Percentiles rank a stretch among this genome's conserved stretches.
phyloP scores from a whole-genome alignment of 23 tunicate species.

The Botrylloides violaceus region DNA sequence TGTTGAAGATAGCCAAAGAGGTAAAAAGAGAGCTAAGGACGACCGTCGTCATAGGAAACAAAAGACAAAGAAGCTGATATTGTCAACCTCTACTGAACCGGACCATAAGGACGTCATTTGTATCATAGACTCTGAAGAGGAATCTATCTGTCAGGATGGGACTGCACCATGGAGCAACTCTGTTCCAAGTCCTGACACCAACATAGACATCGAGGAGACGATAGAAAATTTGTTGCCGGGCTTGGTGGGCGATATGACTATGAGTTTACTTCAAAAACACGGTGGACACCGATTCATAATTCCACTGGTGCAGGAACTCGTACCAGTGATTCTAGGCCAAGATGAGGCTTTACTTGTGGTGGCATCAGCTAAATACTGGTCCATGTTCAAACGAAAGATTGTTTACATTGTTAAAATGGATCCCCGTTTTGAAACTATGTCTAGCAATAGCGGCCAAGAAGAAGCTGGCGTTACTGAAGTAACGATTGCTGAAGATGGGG shows the following conservation, averaged over 20 bases:
- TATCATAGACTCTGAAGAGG: neutral
- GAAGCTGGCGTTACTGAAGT: neutral
- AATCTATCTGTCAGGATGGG: too few species aligned
- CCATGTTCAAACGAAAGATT: neutral
- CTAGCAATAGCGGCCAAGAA: neutral
- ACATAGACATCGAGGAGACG: neutral
- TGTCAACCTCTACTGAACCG: neutral
- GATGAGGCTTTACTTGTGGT: neutral
- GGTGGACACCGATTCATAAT: neutral
- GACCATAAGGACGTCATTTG: neutral
- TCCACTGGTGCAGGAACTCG: neutral
- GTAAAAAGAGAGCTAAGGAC: neutral
- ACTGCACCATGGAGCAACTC: too few species aligned
- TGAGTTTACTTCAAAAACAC: neutral
- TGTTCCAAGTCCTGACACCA: neutral
- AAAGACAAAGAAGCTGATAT: neutral
- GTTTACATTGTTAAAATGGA: neutral
- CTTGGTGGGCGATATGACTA: neutral
- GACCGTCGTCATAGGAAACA: neutral
- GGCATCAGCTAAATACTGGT: neutral
- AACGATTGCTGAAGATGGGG: neutral
- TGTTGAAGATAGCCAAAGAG: neutral
- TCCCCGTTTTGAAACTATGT: neutral
- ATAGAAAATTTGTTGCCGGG: neutral
- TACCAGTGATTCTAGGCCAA: neutral